Evolutionary conservation across 1,140 invertebrate species (phyloP).

Genomic region (Drosophila tropicalis): DNA sequence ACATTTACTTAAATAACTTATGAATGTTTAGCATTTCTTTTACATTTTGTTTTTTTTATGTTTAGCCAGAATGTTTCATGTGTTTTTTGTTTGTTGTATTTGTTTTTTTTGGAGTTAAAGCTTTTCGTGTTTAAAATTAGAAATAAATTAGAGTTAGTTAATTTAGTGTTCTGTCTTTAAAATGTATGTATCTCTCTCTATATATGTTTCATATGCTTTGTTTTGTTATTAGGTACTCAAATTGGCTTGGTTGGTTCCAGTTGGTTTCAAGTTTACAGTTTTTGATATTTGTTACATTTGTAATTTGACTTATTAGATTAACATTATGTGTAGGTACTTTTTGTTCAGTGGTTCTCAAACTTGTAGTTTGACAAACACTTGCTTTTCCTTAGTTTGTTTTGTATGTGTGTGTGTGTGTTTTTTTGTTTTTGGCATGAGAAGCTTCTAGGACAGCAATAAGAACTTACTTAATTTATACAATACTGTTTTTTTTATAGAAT

Average conservation of each 20-base stretch:
- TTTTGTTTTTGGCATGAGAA: constrained; percentile 75
- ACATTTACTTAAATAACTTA: constrained; percentile 75
- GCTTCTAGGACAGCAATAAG: constrained; percentile 72
- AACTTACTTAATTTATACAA: constrained; percentile 67
- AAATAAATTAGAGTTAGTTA: constrained; percentile 55
- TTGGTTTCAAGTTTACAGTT: constrained; percentile 56
- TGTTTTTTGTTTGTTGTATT: constrained; percentile 33
- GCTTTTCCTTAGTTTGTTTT: constrained; percentile 31
- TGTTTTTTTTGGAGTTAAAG: constrained; percentile 67
- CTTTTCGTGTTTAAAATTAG: constrained; percentile 59
- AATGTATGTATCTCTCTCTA: constrained; percentile 25
- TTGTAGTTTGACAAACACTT: constrained; percentile 33
- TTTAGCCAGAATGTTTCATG: constrained; percentile 51
- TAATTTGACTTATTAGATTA: constrained; percentile 57
- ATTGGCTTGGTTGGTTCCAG: constrained; percentile 61
- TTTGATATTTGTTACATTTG: constrained; percentile 48
- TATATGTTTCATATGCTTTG: constrained; percentile 38
- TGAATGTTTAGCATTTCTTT: constrained; percentile 67
- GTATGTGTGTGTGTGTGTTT: constrained; percentile 11
- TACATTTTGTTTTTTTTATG: constrained; percentile 41
- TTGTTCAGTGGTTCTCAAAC: constrained; percentile 48
- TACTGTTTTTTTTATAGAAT: constrained; percentile 73
- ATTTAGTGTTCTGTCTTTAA: constrained; percentile 43
- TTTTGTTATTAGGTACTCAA: constrained; percentile 55
- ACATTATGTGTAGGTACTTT: constrained; percentile 59